Percentiles rank a stretch among this genome's conserved stretches.
These are phyloP conservation scores for Ptychoptera albimana DNA, from an alignment of 2,888 invertebrate genomes.

Conservation along the genomic window DNA sequence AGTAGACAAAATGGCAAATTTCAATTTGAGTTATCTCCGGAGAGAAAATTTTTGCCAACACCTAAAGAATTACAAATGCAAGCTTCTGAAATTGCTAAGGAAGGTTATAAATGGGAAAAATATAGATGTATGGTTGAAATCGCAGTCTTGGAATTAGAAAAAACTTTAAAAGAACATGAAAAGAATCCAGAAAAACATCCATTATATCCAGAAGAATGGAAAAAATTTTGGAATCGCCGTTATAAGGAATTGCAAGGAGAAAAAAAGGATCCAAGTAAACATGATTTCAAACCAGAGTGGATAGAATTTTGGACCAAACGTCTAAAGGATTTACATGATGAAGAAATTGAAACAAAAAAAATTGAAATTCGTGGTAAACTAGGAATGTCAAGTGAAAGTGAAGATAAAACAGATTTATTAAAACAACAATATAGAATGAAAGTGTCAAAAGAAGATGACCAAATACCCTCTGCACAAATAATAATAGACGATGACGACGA, in stretches of 20 bases:
- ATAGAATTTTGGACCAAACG: constrained; percentile 69
- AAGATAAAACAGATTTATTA: constrained; percentile 23
- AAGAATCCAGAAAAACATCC: constrained; percentile 81
- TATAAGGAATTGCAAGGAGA: constrained; percentile 57
- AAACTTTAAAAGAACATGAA: constrained; percentile 55
- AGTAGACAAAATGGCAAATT: no score
- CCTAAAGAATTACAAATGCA: constrained; percentile 26
- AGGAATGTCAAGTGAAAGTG: constrained; percentile 34
- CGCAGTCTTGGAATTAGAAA: constrained; percentile 35
- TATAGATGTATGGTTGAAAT: constrained; percentile 23
- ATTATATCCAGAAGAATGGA: constrained; percentile 78
- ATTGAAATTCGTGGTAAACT: constrained; percentile 49
- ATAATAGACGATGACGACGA: constrained; percentile 2
- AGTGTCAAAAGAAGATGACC: constrained; percentile 3
- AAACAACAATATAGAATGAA: constrained; percentile 27
- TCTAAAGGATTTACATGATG: constrained; percentile 61
- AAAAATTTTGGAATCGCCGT: constrained; percentile 72
- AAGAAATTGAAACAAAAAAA: constrained; percentile 47
- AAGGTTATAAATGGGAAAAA: constrained; percentile 37
- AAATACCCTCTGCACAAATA: neutral
- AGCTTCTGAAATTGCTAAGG: constrained; percentile 27
- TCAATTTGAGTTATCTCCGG: no score
- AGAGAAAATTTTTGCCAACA: constrained; percentile 16
- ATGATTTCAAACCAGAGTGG: constrained; percentile 84
- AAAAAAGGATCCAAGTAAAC: constrained; percentile 50